A percentile compares a stretch with the other conserved stretches of the same genome.
Evolutionary conservation across 2,888 invertebrate genomes (phyloP).

Genomic region (Chrysolina americana): DNA sequence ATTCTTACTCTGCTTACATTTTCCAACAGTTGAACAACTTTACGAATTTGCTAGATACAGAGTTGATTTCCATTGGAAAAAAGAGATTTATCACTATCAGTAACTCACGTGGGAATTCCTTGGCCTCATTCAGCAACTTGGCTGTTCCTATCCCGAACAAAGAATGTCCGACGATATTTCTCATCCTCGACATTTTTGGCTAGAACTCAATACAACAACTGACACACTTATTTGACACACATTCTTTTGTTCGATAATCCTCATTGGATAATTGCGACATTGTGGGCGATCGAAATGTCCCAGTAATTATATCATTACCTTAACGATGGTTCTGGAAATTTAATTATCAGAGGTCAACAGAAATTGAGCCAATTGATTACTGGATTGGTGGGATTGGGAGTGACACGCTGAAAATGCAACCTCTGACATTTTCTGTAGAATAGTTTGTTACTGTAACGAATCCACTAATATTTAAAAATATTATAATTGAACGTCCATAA

Average conservation of each 20-base stretch:
- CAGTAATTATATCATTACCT: slow-evolving; percentile 16
- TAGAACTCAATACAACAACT: slow-evolving; percentile 19
- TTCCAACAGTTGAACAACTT: too few species aligned
- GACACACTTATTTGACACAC: slow-evolving; percentile 8
- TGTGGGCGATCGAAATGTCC: slow-evolving; percentile 9
- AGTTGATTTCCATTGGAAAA: too few species aligned
- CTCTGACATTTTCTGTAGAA: background rate
- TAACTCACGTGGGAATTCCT: slow-evolving; percentile 3
- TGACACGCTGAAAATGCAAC: background rate
- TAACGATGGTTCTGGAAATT: background rate
- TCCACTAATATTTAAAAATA: too few species aligned
- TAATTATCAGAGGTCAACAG: slow-evolving; percentile 17
- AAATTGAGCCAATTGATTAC: background rate
- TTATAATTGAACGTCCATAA: too few species aligned
- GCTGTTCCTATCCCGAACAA: background rate
- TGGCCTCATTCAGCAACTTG: background rate
- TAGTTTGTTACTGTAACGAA: too few species aligned
- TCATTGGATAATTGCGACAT: slow-evolving; percentile 22
- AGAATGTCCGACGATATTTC: slow-evolving; percentile 12
- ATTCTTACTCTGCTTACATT: too few species aligned
- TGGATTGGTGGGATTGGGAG: background rate
- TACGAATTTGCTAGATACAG: too few species aligned
- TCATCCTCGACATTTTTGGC: slow-evolving; percentile 21
- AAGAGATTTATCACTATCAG: background rate
- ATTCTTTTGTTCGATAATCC: slow-evolving; percentile 12